phyloP scores from a whole-genome alignment of 2,888 invertebrate species.

The Coleophora deauratella region DNA sequence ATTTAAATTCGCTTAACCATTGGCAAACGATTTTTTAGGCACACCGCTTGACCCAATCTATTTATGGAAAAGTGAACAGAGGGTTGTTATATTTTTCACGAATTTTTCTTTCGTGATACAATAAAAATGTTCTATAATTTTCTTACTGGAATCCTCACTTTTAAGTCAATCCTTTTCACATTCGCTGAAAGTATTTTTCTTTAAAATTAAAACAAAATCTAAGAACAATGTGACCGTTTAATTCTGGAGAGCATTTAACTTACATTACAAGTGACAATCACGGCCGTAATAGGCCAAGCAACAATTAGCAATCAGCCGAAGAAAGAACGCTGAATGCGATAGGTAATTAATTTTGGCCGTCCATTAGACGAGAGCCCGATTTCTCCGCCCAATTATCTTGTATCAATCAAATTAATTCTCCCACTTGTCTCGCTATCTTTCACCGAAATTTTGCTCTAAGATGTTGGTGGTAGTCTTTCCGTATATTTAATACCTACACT shows the following conservation, averaged over 20 bases:
- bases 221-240: neutral
- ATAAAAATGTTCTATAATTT: no score
- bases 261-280: conserved; percentile 16
- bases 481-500: no score
- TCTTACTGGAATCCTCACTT: no score
- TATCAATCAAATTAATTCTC: conserved; percentile 33
- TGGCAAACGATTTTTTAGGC: conserved; percentile 39
- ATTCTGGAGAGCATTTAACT: neutral
- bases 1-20: conserved; percentile 56
- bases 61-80: conserved; percentile 32
- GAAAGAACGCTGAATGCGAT: conserved; percentile 29
- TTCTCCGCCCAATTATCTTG: conserved; percentile 34
- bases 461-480: no score
- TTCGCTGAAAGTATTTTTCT: no score
- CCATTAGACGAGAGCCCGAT: conserved; percentile 27
- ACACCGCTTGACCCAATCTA: conserved; percentile 31
- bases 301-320: conserved; percentile 21
- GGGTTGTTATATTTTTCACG: conserved; percentile 28
- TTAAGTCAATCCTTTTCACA: no score
- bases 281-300: conserved; percentile 5
- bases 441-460: conserved; percentile 4
- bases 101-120: conserved; percentile 8
- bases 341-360: conserved; percentile 36
- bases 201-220: no score
- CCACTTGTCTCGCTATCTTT: conserved; percentile 10